Evolutionary conservation across 1,140 invertebrate genomes (phyloP), one percentile per base, ranked within the genome.

Genomic region (Caenorhabditis elegans): DNA sequence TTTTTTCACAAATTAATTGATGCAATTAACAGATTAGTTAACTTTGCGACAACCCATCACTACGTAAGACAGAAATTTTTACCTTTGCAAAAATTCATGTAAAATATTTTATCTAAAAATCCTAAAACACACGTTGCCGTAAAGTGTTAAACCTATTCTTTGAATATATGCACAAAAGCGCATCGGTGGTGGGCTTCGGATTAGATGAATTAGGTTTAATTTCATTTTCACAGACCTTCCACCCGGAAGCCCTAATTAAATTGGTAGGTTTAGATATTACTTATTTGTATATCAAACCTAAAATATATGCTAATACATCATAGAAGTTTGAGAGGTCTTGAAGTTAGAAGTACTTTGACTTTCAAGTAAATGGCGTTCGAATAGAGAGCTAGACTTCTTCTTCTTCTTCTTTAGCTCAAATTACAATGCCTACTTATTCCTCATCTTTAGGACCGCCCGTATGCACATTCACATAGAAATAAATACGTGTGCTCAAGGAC

Each of bases 401-500:
- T 6, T 10, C 6, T 8, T 22, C 13, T 60, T 10, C 60, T 70
- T 3, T 34, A 22, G 39, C 60, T 70, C 60, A 39, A 70, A 70
- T 70, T 70, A 39, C 60, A 70, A 70, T 19, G n/a, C 60, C 17
- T 60, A 60, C 53, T 60, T 34, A 60, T 34, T 60, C 53, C 15
- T 34, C 34, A 70, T 70, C 31, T 70, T 36, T 70, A 70, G n/a
- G 31, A 39, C 17, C 34, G 2, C 19, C 60, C 34, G 19, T 8
- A 26, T 15, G 15, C 39, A 55, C 17, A n/a, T n/a, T 39, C 34
- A 70, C 26, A 70, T 70, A 39, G 60, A 36, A 70, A 70, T 70
- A 70, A 70, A 70, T 70, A 70, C 34, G 60, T 70, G 34, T 31
- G 60, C 60, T 70, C 60, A 39, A 70, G 60, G 60, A n/a, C 60